Conservation (phyloP, 2,888 invertebrate species). For the Rhamphomyia laevipes region DNA sequence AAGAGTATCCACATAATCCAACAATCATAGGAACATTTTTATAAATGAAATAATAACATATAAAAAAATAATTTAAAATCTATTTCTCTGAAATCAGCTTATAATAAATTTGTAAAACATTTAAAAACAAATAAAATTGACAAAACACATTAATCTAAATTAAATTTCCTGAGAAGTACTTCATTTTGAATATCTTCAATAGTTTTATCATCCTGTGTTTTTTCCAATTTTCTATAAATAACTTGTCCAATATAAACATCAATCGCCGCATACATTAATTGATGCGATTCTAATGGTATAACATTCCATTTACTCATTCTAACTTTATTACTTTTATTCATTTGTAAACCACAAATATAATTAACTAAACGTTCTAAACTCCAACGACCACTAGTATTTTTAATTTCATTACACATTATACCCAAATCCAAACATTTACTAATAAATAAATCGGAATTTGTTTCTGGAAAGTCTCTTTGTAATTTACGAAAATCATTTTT, state of each 20-base stretch:
- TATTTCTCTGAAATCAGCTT: no score
- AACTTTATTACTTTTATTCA: conserved; percentile 45
- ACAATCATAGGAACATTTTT: no score
- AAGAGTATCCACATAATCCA: no score
- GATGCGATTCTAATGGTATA: conserved; percentile 42
- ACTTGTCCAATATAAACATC: conserved; percentile 46
- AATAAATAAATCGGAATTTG: conserved; percentile 42
- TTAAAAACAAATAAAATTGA: no score
- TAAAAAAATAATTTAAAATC: no score
- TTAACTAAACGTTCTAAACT: conserved; percentile 46
- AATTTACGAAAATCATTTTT: conserved; percentile 52
- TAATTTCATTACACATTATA: conserved; percentile 43
- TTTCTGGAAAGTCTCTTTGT: conserved; percentile 46
- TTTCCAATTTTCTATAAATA: conserved; percentile 30
- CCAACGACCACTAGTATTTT: conserved; percentile 43
- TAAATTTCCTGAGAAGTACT: not conserved
- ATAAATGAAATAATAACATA: no score
- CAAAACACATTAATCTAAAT: not conserved
- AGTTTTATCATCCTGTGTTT: conserved; percentile 10
- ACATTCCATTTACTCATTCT: conserved; percentile 50
- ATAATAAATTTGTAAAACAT: no score
- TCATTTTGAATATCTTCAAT: not conserved
- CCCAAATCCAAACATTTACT: conserved; percentile 49
- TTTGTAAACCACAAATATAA: conserved; percentile 40
- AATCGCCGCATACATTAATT: conserved; percentile 49